These are phyloP conservation scores for Conistra vaccinii DNA, from an alignment of 2,888 invertebrate species.

Conservation along the genomic window DNA sequence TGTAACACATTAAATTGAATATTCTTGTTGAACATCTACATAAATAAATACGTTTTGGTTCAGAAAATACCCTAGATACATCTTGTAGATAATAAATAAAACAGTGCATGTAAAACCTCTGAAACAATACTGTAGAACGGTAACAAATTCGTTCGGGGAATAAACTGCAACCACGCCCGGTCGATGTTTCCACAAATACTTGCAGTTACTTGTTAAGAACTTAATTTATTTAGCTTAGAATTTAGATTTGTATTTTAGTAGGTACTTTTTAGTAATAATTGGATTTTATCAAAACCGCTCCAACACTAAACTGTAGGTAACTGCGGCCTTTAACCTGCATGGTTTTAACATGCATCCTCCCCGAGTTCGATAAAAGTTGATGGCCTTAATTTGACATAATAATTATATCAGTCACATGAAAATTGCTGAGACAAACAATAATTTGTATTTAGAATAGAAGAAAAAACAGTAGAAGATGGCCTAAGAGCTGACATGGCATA, in stretches of 20 bases:
- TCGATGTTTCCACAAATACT: conserved; percentile 49
- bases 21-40: background rate
- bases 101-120: conserved; percentile 26
- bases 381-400: too few relatives aligned
- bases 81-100: conserved; percentile 54
- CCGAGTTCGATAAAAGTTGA: too few relatives aligned
- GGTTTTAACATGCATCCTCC: too few relatives aligned
- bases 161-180: conserved; percentile 62
- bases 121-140: conserved; percentile 53
- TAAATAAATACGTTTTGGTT: conserved; percentile 4
- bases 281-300: too few relatives aligned
- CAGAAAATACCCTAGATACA: background rate
- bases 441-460: too few relatives aligned
- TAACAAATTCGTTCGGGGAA: conserved; percentile 58
- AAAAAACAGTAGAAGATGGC: too few relatives aligned
- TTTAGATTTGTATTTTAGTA: conserved; percentile 11
- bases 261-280: background rate
- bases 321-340: too few relatives aligned
- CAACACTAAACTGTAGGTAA: too few relatives aligned
- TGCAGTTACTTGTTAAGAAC: conserved; percentile 43
- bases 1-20: background rate
- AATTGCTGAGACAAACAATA: too few relatives aligned
- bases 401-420: too few relatives aligned
- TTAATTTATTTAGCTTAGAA: conserved; percentile 42
- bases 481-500: too few relatives aligned